phyloP scores from a whole-genome alignment of 2,113 vertebrate species.

The Tragelaphus buxtoni region DNA sequence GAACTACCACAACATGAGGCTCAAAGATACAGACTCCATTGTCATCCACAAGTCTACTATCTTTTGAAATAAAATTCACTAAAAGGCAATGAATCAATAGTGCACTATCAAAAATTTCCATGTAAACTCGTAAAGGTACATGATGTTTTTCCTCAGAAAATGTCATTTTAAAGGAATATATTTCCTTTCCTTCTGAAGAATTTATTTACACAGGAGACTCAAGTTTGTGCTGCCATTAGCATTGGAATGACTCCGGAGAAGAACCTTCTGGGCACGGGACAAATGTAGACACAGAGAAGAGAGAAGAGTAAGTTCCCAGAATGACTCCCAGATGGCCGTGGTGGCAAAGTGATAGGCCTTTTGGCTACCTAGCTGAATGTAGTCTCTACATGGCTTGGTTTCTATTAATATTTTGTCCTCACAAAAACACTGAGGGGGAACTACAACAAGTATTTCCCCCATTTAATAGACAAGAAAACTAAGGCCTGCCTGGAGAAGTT shows the following conservation, averaged over 20 bases:
- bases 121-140: neutral
- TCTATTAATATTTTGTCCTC: neutral
- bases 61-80: slow-evolving; percentile 28
- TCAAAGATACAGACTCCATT: neutral
- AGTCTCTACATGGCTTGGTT: neutral
- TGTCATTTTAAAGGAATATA: neutral
- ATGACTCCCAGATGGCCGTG: neutral
- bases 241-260: neutral
- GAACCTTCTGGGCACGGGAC: neutral
- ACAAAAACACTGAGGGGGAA: neutral
- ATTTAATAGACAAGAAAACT: neutral
- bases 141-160: neutral
- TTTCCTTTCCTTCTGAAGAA: neutral
- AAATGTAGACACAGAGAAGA: neutral
- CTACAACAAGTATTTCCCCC: neutral
- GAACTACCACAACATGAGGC: neutral
- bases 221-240: too few relatives aligned
- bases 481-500: neutral
- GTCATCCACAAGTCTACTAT: neutral
- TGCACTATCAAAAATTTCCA: neutral
- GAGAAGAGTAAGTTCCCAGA: neutral
- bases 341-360: neutral
- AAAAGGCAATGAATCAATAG: neutral
- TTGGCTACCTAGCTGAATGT: neutral
- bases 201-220: neutral